phyloP scores from a whole-genome alignment of 2,888 invertebrate genomes.

The Acleris literana region DNA sequence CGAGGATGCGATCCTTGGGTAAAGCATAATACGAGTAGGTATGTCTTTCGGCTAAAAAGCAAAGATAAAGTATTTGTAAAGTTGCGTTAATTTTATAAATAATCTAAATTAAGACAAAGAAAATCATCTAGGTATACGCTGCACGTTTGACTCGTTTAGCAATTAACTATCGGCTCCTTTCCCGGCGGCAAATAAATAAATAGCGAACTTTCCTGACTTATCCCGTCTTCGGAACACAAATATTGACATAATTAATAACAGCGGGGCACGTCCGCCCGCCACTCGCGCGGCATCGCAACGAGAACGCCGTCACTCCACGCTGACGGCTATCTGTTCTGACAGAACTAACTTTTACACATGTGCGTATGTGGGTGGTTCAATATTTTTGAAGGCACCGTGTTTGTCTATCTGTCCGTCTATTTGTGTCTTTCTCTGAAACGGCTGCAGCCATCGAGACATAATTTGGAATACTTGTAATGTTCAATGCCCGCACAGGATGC shows the following conservation, averaged over 20 bases:
- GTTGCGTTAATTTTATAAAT: too few relatives aligned
- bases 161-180: constrained; percentile 59
- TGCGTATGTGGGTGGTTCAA: background rate
- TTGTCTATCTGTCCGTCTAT: too few relatives aligned
- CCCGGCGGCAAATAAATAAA: constrained; percentile 59
- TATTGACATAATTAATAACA: constrained; percentile 75
- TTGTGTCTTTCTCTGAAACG: too few relatives aligned
- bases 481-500: too few relatives aligned
- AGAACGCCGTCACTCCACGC: constrained; percentile 44
- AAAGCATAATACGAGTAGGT: too few relatives aligned
- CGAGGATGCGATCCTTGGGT: too few relatives aligned
- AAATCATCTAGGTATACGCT: constrained; percentile 11
- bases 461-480: too few relatives aligned
- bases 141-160: constrained; percentile 50
- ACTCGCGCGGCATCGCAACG: constrained; percentile 62
- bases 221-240: constrained; percentile 61
- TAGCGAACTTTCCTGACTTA: constrained; percentile 63
- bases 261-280: constrained; percentile 63
- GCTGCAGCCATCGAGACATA: too few relatives aligned
- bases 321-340: constrained; percentile 18
- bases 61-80: too few relatives aligned
- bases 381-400: too few relatives aligned
- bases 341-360: constrained; percentile 6
- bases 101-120: too few relatives aligned
- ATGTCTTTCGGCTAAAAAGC: too few relatives aligned